Percentiles rank a stretch among this genome's conserved stretches.
phyloP scores from a whole-genome alignment of 2,113 vertebrate genomes.

The Bos taurus region ARS-UCD2.0 NC_037334.1:73921001-73921500 shows the following conservation, averaged over 20 bases:
- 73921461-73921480: background rate
- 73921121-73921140: background rate
- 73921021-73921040: background rate
- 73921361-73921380: background rate
- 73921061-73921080: slow-evolving; percentile 16
- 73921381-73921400: background rate
- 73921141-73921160: background rate
- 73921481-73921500: background rate
- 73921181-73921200: background rate
- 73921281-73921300: background rate
- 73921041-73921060: slow-evolving; percentile 43
- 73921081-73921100: slow-evolving; percentile 51
- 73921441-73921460: background rate
- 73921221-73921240: background rate
- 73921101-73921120: background rate
- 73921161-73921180: slow-evolving; percentile 33
- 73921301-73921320: background rate
- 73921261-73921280: background rate
- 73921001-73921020: background rate
- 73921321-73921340: background rate
- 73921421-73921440: accelerated
- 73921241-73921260: background rate
- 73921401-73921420: background rate
- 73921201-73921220: background rate
- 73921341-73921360: background rate